Evolutionary conservation across 2,113 vertebrate genomes (phyloP), one percentile per base, ranked within the genome.

Genomic region (Hepsetus odoe): DNA sequence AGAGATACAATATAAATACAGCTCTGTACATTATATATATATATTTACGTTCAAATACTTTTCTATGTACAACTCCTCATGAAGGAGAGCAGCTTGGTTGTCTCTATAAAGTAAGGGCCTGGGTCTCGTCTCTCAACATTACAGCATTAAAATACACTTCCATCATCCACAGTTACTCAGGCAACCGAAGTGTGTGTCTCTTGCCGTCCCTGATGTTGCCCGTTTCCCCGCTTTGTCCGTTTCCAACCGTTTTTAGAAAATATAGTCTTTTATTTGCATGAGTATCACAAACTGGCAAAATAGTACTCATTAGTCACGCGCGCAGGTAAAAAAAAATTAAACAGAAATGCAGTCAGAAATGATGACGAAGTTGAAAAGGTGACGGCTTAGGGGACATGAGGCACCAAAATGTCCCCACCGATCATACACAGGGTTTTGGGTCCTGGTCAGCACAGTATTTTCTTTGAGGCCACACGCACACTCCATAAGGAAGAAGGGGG

Each of bases 1-100:
- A 90, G 90, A 90, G 90, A 93, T 92, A 92, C 90, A 91, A 90
- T 95, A 97, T 98, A 99, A 98, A 97, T 98, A 99, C 95, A 97
- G 91, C 92, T 95, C 92, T 96, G 94, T 96, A 98, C 96, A 97
- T 92, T 91, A 92, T 94, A 95, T 89, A 95, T 92, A n/a, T n/a
- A n/a, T n/a, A n/a, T n/a, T n/a, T n/a, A n/a, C n/a, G 91, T 93
- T 95, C 91, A 89, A 87, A 91, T 88, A 91, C 84, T 92, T 94
- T 90, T 94, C 87, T 96, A 95, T 95, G 94, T 94, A 97, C 93
- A 96, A 88, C 93, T 94, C 93, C 93, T 90, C 86, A 83, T 89
- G 80, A 92, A 89, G 91, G 90, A 92, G 89, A 96, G 95, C 96
- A 98, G 97, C 96, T 95, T 95, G 94, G 94, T 94, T 91, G 92